Conservation (phyloP, 2,888 invertebrate genomes). For the Morpho achilles region DNA sequence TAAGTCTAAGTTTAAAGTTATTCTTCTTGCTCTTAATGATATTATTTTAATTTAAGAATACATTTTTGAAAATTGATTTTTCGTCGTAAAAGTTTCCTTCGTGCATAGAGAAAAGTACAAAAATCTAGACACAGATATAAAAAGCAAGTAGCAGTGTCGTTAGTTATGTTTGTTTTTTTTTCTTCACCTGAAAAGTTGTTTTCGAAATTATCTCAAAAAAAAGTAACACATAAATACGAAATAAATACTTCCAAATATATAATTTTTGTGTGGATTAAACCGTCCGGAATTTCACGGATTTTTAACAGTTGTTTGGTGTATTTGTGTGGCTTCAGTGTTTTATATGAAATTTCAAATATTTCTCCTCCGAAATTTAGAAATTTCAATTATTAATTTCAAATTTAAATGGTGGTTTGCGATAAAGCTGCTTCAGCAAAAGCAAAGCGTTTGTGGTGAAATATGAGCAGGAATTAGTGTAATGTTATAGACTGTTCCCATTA, state of each 20-base stretch:
- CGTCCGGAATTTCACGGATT: slow-evolving; percentile 61
- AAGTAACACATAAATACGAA: slow-evolving; percentile 13
- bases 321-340: slow-evolving; percentile 32
- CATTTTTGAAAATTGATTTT: too few relatives aligned
- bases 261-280: background rate
- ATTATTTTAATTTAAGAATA: too few relatives aligned
- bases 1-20: too few relatives aligned
- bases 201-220: slow-evolving; percentile 17
- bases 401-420: slow-evolving; percentile 41
- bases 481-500: slow-evolving; percentile 34
- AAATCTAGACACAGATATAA: slow-evolving; percentile 68
- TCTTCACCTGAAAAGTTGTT: slow-evolving; percentile 64
- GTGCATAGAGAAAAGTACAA: slow-evolving; percentile 54
- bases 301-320: slow-evolving; percentile 32
- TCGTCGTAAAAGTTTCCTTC: slow-evolving; percentile 52
- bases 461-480: slow-evolving; percentile 24
- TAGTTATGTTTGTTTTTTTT: slow-evolving; percentile 28
- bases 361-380: too few relatives aligned
- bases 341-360: slow-evolving; percentile 25
- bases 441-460: slow-evolving; percentile 40
- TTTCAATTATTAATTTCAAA: background rate
- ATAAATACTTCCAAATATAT: slow-evolving; percentile 5
- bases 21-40: too few relatives aligned
- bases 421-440: slow-evolving; percentile 71
- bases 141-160: slow-evolving; percentile 44